phyloP scores from a whole-genome alignment of 2,888 invertebrate species.

The Harpagoxenus sublaevis region DNA sequence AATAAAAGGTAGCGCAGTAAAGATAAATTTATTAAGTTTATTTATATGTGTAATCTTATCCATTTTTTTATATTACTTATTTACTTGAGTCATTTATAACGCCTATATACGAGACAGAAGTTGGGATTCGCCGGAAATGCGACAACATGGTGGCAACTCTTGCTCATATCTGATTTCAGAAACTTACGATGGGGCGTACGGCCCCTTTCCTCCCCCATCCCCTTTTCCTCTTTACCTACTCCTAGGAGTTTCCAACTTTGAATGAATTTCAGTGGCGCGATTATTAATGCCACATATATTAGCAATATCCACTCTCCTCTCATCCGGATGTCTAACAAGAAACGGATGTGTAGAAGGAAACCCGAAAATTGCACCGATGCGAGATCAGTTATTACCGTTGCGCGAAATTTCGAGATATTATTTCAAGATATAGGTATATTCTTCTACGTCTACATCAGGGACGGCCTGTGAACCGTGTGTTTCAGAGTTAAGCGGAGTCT shows the following conservation, averaged over 20 bases:
- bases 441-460: neutral
- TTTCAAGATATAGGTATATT: neutral
- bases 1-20: neutral
- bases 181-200: slow-evolving; percentile 47
- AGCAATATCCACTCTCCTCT: slow-evolving; percentile 25
- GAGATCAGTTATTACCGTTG: slow-evolving; percentile 38
- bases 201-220: neutral
- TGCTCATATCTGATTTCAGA: slow-evolving; percentile 68
- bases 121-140: slow-evolving; percentile 41
- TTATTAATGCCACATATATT: slow-evolving; percentile 63
- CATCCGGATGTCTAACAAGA: slow-evolving; percentile 54
- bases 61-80: neutral
- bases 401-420: slow-evolving; percentile 36
- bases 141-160: slow-evolving; percentile 35
- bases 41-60: neutral
- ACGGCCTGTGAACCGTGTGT: neutral
- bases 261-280: slow-evolving; percentile 64
- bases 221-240: slow-evolving; percentile 26
- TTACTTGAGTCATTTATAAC: slow-evolving; percentile 7
- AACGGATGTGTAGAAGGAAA: slow-evolving; percentile 70
- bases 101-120: slow-evolving; percentile 1
- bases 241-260: slow-evolving; percentile 58
- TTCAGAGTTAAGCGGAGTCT: too few species aligned
- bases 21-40: neutral
- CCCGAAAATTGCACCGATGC: slow-evolving; percentile 65